Conservation (phyloP, 2,888 invertebrate species). For the Blera fallax region DNA sequence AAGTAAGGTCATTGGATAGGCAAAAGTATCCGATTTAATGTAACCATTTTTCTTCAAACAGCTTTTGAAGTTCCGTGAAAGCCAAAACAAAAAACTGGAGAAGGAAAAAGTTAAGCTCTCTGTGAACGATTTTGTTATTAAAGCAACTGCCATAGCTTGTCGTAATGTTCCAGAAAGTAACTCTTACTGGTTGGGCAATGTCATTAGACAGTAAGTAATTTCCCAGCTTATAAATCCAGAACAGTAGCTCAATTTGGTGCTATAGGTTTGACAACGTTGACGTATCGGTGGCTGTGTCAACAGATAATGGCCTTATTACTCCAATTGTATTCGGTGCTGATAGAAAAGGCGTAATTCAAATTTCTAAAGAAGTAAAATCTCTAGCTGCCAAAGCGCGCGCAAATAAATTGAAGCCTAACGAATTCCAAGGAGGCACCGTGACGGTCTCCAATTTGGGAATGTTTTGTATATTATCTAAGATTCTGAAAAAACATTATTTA, state of each 20-base stretch:
- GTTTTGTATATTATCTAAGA: constrained; percentile 85
- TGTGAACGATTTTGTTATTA: constrained; percentile 97
- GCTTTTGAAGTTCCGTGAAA: constrained; percentile 87
- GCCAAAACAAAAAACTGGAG: constrained; percentile 90
- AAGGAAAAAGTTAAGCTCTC: constrained; percentile 93
- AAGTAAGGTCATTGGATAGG: constrained; percentile 80
- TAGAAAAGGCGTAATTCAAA: constrained; percentile 92
- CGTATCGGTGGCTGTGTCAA: constrained; percentile 98
- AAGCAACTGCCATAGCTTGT: constrained; percentile 94
- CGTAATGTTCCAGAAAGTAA: constrained; percentile 96
- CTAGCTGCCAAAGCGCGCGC: constrained; percentile 94
- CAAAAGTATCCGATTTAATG: background rate
- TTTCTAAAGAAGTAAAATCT: constrained; percentile 89
- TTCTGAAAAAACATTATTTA: background rate
- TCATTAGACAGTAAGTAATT: constrained; percentile 92
- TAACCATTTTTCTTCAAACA: constrained; percentile 48
- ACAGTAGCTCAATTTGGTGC: background rate
- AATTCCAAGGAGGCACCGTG: constrained; percentile 98
- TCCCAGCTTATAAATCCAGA: background rate
- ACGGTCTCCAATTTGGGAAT: constrained; percentile 97
- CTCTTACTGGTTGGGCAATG: constrained; percentile 96
- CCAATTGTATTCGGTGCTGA: constrained; percentile 97
- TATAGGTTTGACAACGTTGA: constrained; percentile 94
- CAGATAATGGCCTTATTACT: constrained; percentile 96
- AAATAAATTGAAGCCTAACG: constrained; percentile 94